These are phyloP conservation scores for Trochalopteron elliotii DNA, from an alignment of 2,113 vertebrate species.

Conservation along the genomic window DNA sequence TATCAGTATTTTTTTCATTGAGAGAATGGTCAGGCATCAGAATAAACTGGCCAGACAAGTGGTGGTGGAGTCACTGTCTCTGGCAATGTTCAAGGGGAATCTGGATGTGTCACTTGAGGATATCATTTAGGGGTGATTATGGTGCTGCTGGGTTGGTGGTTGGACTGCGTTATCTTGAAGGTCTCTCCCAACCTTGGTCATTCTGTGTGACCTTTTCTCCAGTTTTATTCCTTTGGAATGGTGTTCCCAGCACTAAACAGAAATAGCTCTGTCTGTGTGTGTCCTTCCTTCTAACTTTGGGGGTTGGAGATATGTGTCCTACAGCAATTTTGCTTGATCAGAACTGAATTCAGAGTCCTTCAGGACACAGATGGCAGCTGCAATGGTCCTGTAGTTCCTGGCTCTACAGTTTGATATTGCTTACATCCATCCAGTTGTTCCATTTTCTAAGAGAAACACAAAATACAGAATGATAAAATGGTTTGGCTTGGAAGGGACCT, in stretches of 20 bases:
- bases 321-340: neutral
- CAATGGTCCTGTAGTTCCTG: neutral
- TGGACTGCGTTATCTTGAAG: neutral
- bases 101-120: neutral
- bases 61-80: fast-evolving
- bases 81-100: neutral
- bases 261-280: neutral
- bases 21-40: neutral
- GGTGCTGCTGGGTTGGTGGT: neutral
- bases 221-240: neutral
- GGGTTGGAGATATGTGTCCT: neutral
- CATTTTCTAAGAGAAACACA: neutral
- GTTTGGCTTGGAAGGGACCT: neutral
- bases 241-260: neutral
- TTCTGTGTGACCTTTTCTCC: neutral
- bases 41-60: neutral
- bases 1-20: neutral
- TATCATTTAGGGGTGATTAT: neutral
- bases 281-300: neutral
- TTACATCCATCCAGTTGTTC: neutral
- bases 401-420: neutral
- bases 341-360: neutral
- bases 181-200: neutral
- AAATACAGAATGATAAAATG: neutral
- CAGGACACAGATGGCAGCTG: neutral